Conservation (phyloP, 2,797 vertebrate genomes). For the Melanotaenia maccullochi region DNA sequence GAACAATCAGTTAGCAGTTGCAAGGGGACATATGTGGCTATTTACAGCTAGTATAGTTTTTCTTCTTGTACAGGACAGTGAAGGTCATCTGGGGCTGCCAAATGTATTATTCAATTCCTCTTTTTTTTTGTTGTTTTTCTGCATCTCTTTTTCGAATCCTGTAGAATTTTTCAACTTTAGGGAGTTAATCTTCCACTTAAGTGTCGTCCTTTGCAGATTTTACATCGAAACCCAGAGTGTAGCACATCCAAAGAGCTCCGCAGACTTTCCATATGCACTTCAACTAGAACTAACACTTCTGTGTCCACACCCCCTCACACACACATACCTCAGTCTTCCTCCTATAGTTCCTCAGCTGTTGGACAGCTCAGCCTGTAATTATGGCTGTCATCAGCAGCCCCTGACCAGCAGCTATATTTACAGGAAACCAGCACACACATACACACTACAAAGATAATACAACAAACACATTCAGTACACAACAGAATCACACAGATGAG, state of each 20-base stretch:
- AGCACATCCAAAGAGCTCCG: conserved; percentile 29
- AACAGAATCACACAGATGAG: conserved; percentile 1
- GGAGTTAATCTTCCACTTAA: neutral
- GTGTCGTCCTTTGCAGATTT: conserved; percentile 7
- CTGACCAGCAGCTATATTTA: conserved; percentile 83
- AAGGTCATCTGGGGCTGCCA: neutral
- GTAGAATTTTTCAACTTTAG: neutral
- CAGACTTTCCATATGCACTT: conserved; percentile 48
- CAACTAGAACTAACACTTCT: conserved; percentile 12
- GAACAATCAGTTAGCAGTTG: neutral
- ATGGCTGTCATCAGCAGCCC: conserved; percentile 81
- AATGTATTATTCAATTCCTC: neutral
- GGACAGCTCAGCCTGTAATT: conserved; percentile 81
- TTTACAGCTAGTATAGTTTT: neutral
- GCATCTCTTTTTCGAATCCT: neutral
- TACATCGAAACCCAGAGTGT: conserved; percentile 10
- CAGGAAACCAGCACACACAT: conserved; percentile 36
- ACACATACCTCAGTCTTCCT: conserved; percentile 51
- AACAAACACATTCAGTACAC: conserved; percentile 6
- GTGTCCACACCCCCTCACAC: conserved; percentile 45
- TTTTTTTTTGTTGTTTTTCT: neutral
- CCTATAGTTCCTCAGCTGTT: conserved; percentile 75
- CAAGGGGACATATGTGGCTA: neutral
- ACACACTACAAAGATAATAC: conserved; percentile 21
- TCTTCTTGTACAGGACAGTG: neutral